Evolutionary conservation across 1,140 invertebrate species (phyloP).

Genomic region (Drosophila littoralis): DNA sequence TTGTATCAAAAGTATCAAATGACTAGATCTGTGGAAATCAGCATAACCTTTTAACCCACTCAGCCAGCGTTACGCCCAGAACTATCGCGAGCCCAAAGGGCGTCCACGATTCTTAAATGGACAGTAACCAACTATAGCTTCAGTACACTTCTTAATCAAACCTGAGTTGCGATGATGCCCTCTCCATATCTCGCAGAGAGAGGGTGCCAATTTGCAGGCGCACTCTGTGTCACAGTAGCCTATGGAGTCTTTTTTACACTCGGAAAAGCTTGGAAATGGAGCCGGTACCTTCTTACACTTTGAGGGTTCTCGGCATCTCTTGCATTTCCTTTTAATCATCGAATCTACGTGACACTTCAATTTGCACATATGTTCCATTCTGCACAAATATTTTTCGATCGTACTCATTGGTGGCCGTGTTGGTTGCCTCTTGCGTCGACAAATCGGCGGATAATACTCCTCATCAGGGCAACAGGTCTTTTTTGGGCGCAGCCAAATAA

Average conservation of each 20-base stretch:
- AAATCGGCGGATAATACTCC: constrained; percentile 7
- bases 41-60: too few species aligned
- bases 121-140: constrained; percentile 13
- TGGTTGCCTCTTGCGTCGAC: constrained; percentile 17
- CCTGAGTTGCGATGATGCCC: neutral
- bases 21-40: too few species aligned
- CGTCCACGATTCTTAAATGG: constrained; percentile 6
- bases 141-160: constrained; percentile 8
- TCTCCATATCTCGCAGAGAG: constrained; percentile 41
- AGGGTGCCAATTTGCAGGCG: constrained; percentile 11
- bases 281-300: constrained; percentile 19
- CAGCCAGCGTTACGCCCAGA: too few species aligned
- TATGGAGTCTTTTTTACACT: constrained; percentile 24
- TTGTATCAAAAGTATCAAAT: too few species aligned
- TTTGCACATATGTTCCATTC: constrained; percentile 28
- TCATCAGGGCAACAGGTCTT: constrained; percentile 42
- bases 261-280: constrained; percentile 60
- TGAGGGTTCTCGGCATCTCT: rapidly evolving
- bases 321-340: constrained; percentile 11
- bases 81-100: neutral
- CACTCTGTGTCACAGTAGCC: constrained; percentile 47
- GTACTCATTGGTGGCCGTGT: neutral
- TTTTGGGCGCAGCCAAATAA: constrained; percentile 39
- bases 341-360: neutral
- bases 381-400: constrained; percentile 19